Evolutionary conservation across 1,140 invertebrate species (phyloP).

Genomic region (Brachionus sp.): DNA sequence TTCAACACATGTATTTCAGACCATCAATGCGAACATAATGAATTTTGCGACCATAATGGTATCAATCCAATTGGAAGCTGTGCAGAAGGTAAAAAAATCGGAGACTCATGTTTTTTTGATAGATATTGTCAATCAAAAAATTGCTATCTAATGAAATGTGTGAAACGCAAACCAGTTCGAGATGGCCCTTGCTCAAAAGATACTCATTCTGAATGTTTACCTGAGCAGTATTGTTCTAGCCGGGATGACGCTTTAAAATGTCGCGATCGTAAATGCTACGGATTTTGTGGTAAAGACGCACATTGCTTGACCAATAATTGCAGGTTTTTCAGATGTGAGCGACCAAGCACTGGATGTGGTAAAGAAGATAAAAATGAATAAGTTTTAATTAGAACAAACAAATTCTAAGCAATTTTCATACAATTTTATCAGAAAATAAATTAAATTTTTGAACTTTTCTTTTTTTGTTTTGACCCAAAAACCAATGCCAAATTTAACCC

Average conservation of each 20-base stretch:
- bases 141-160: conserved; percentile 28
- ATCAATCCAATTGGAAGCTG: conserved; percentile 38
- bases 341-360: not conserved
- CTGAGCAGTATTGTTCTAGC: conserved; percentile 27
- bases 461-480: not conserved
- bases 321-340: not conserved
- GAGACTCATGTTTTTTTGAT: conserved; percentile 15
- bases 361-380: not conserved
- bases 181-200: conserved; percentile 28
- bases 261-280: conserved; percentile 13
- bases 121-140: conserved; percentile 27
- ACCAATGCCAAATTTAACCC: not conserved
- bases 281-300: conserved; percentile 30
- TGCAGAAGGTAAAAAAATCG: not conserved
- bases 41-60: conserved; percentile 42
- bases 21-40: not conserved
- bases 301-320: conserved; percentile 42
- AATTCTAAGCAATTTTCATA: not conserved
- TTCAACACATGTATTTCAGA: conserved; percentile 40
- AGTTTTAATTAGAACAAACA: not conserved
- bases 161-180: not conserved
- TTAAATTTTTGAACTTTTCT: not conserved
- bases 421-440: not conserved
- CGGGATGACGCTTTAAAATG: not conserved
- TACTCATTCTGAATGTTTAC: conserved; percentile 3